Evolutionary conservation across 2,888 invertebrate genomes (phyloP).

Genomic region (Andrena fulva): DNA sequence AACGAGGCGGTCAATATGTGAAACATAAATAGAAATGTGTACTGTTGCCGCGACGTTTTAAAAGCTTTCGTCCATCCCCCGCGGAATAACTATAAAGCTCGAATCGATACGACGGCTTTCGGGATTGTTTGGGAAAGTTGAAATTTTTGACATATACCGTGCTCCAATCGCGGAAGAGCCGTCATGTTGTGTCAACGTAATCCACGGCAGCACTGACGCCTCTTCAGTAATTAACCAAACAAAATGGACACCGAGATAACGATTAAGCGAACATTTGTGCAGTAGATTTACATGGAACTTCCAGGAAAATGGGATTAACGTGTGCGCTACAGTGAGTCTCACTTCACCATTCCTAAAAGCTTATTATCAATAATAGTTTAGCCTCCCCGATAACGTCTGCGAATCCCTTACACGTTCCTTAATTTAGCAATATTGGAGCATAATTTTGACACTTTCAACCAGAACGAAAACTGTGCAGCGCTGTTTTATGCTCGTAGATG

Average conservation of each 20-base stretch:
- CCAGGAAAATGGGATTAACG: slow-evolving; percentile 75
- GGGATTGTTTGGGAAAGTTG: slow-evolving; percentile 18
- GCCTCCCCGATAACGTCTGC: not conserved
- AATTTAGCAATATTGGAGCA: slow-evolving; percentile 61
- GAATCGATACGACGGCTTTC: slow-evolving; percentile 5
- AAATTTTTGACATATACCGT: slow-evolving; percentile 50
- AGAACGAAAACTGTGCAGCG: slow-evolving; percentile 12
- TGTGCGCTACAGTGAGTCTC: slow-evolving; percentile 76
- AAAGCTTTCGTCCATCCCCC: slow-evolving; percentile 27
- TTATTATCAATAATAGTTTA: slow-evolving; percentile 8
- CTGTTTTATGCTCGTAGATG: slow-evolving; percentile 10
- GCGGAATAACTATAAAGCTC: slow-evolving; percentile 20
- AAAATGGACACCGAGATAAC: slow-evolving; percentile 85
- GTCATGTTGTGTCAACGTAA: slow-evolving; percentile 81
- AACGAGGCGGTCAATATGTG: slow-evolving; percentile 63
- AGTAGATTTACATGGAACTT: slow-evolving; percentile 79
- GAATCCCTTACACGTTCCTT: slow-evolving; percentile 6
- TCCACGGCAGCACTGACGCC: slow-evolving; percentile 84
- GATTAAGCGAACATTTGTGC: slow-evolving; percentile 81
- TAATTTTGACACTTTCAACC: slow-evolving; percentile 52
- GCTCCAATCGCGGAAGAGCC: slow-evolving; percentile 60
- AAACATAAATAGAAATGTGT: slow-evolving; percentile 59
- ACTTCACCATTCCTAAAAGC: slow-evolving; percentile 36
- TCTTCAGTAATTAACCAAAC: slow-evolving; percentile 84
- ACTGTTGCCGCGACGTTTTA: slow-evolving; percentile 28